phyloP scores from a whole-genome alignment of 2,113 vertebrate genomes.

The Manacus vitellinus region DNA sequence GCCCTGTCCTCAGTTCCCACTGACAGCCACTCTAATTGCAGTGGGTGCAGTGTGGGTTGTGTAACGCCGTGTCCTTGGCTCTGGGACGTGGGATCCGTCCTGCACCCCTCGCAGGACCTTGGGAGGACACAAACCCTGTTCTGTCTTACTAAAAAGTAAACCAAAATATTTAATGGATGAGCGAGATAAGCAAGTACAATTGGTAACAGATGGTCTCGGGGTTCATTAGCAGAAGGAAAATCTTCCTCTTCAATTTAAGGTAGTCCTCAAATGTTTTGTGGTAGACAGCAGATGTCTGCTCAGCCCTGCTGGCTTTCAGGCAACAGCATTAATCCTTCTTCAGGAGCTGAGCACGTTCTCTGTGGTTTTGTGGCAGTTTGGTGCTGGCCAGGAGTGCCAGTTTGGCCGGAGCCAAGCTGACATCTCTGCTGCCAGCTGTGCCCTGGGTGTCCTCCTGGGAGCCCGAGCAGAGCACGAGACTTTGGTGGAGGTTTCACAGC shows the following conservation, averaged over 20 bases:
- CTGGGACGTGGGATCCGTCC: neutral
- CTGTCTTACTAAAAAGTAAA: neutral
- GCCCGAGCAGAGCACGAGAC: neutral
- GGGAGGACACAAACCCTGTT: neutral
- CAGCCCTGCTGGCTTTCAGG: neutral
- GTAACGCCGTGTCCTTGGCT: neutral
- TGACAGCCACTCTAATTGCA: neutral
- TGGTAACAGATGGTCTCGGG: slow-evolving; percentile 60
- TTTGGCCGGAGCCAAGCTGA: neutral
- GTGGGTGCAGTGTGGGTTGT: neutral
- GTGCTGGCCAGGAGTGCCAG: neutral
- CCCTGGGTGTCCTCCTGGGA: rapidly evolving
- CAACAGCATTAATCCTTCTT: neutral
- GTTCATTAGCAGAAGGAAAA: slow-evolving; percentile 58
- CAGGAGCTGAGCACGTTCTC: neutral
- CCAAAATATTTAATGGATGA: slow-evolving; percentile 51
- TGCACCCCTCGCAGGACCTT: rapidly evolving
- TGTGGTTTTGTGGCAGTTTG: neutral
- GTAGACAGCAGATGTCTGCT: neutral
- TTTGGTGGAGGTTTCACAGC: neutral
- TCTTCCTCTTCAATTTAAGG: slow-evolving; percentile 48
- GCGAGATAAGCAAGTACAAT: neutral
- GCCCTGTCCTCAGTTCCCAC: neutral
- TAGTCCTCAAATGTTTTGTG: slow-evolving; percentile 20
- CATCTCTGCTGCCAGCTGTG: rapidly evolving